phyloP scores from a whole-genome alignment of 2,888 invertebrate genomes.

The Drosophila rellima region DNA sequence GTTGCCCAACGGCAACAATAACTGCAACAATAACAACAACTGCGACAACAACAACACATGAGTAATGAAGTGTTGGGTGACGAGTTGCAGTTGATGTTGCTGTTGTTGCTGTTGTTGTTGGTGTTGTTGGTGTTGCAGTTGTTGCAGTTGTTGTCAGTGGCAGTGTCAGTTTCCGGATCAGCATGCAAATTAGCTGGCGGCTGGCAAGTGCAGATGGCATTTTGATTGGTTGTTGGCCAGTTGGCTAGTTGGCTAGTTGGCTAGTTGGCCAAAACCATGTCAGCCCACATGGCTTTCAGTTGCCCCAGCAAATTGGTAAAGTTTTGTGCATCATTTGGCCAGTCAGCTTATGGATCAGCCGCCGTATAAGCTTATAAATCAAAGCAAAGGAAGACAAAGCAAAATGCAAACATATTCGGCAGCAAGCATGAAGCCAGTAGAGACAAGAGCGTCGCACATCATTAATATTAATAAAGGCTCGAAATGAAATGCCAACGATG shows the following conservation, averaged over 20 bases:
- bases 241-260: slow-evolving; percentile 15
- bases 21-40: slow-evolving; percentile 15
- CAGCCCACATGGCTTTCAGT: slow-evolving; percentile 8
- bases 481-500: slow-evolving; percentile 63
- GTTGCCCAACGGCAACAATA: slow-evolving; percentile 14
- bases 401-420: slow-evolving; percentile 49
- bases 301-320: slow-evolving; percentile 17
- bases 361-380: slow-evolving; percentile 33
- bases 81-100: slow-evolving; percentile 19
- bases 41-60: slow-evolving; percentile 26
- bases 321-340: slow-evolving; percentile 8
- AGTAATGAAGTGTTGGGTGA: slow-evolving; percentile 43
- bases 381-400: slow-evolving; percentile 16
- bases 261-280: slow-evolving; percentile 40
- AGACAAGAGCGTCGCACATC: slow-evolving; percentile 59
- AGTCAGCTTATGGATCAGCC: slow-evolving; percentile 44
- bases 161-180: slow-evolving; percentile 48
- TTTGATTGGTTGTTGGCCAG: slow-evolving; percentile 67
- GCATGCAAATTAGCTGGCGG: slow-evolving; percentile 60
- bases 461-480: slow-evolving; percentile 78
- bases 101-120: slow-evolving; percentile 11
- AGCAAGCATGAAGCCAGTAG: slow-evolving; percentile 34
- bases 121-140: slow-evolving; percentile 23
- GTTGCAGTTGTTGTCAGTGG: slow-evolving; percentile 19
- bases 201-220: slow-evolving; percentile 68